phyloP scores from a whole-genome alignment of 2,113 vertebrate species.

The Eonycteris spelaea region DNA sequence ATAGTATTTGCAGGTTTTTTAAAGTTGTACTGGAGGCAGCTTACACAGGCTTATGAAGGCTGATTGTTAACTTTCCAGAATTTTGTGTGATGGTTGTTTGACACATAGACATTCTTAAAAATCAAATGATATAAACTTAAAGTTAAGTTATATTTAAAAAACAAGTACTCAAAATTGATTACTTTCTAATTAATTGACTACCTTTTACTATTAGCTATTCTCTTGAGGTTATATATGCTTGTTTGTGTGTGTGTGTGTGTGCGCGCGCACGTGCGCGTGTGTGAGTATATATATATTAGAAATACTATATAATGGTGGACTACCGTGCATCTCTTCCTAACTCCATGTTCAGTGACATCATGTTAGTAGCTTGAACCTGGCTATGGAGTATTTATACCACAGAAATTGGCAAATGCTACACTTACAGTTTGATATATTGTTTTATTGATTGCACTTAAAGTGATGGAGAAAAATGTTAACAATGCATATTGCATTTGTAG shows the following conservation, averaged over 20 bases:
- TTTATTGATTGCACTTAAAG: constrained; percentile 3
- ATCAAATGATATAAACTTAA: background rate
- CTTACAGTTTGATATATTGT: background rate
- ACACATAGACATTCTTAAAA: constrained; percentile 20
- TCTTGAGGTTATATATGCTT: background rate
- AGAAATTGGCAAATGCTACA: too few species aligned
- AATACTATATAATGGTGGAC: background rate
- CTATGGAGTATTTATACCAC: background rate
- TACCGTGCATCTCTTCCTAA: background rate
- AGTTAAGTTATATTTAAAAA: constrained; percentile 7
- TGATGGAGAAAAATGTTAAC: background rate
- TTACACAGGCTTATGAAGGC: background rate
- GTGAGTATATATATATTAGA: background rate
- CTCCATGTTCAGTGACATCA: background rate
- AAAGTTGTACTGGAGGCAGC: background rate
- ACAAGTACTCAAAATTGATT: constrained; percentile 24
- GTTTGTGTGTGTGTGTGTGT: background rate
- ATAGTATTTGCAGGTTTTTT: background rate
- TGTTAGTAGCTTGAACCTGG: background rate
- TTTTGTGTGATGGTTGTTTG: constrained; percentile 17
- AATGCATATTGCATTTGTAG: background rate
- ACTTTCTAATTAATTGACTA: background rate
- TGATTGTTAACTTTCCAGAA: background rate
- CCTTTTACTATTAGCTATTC: background rate
- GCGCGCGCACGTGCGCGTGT: too few species aligned